Evolutionary conservation across 2,888 invertebrate species (phyloP), one percentile per base, ranked within the genome.

Genomic region (Cerceris rybyensis): DNA sequence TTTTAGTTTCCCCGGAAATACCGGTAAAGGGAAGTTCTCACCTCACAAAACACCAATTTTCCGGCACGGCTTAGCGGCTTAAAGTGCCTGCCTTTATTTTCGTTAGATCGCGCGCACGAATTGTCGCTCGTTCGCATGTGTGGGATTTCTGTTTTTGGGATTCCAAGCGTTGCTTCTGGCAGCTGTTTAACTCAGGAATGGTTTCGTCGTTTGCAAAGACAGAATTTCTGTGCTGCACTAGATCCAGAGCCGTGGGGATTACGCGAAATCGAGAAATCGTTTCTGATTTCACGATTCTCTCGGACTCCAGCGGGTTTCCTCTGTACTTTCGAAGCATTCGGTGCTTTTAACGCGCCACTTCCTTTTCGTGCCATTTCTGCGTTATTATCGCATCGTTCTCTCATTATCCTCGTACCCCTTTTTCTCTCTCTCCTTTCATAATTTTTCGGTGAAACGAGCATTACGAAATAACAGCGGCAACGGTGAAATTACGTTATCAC

Each of bases 221-320:
- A 17, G 68, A 70, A 75, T 70, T 70, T 70, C 74, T 54, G 70
- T 54, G 57, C 50, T 60, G 14, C 11, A 55, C 13, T 8, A 63
- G 76, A 61, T 76, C 76, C 67, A 67, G 63, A 63, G 52, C 64
- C 66, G 79, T 55, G 61, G 61, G 79, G 78, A 80, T 80, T 78
- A 75, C 75, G 70, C 70, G 75, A 75, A 78, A 78, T 68, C 67
- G 65, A 46, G 57, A 50, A 28, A 50, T 49, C 69, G 61, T 57
- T 49, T 28, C 39, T 55, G 57, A 39, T 63, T 60, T 28, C 66
- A 7, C 28, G 28, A 28, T 28, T 28, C 28, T 4, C 28, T 28
- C 28, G 28, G 28, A 28, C 28, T 28, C 28, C 28, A 28, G 2
- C 28, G 28, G 28, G 28, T 28, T 28, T 4, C 28, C 28, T 28